Base-by-base conservation (phyloP, 2,113 vertebrate species). In the Macrotus californicus region DNA sequence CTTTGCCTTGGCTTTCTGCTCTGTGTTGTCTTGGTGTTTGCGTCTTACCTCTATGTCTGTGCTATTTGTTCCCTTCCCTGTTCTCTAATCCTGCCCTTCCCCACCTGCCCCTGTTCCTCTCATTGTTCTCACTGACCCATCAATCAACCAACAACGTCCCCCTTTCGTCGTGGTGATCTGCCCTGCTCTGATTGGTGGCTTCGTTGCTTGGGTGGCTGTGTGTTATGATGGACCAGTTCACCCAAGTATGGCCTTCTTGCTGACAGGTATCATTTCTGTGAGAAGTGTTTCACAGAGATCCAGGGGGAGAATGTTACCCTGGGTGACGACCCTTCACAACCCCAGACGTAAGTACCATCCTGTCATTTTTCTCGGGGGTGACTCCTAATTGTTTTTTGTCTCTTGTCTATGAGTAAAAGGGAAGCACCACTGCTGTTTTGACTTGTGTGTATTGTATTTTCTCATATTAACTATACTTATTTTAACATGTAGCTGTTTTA, bases 251-350 rank as follows among this genome's bases (percentile, higher is more conserved):
- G 98, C 98, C 99, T 99, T 99, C 98, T 99, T 98, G 98, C 98
- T 98, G 98, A 96, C 98, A 99, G 99, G 99, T 99, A 99, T 99
- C 99, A 99, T 98, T 99, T 99, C 98, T 99, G 99, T 98, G 99
- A 99, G 98, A 99, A 99, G 98, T 99, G 99, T 98, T 99, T 99
- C 98, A 99, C 99, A 98, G 99, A 99, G 98, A 99, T 99, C 98
- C 99, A 99, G 98, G 99, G 99, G 96, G 99, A 99, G 97, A 99
- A 99, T 97, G 99, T 99, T 98, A 99, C 99, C 86, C 98, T 99
- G 97, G 99, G 99, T 97, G 99, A 99, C 80, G 99, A 99, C 98
- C 99, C 99, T 97, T 99, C 99, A 96, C 99, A 99, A 98, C 99
- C 99, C 70, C 99, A 99, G 98, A 99, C 99, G 99, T 99, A 98